Percentiles rank a stretch among this genome's conserved stretches.
Conservation (phyloP, 2,113 vertebrate species). For the Halichoerus grypus region DNA sequence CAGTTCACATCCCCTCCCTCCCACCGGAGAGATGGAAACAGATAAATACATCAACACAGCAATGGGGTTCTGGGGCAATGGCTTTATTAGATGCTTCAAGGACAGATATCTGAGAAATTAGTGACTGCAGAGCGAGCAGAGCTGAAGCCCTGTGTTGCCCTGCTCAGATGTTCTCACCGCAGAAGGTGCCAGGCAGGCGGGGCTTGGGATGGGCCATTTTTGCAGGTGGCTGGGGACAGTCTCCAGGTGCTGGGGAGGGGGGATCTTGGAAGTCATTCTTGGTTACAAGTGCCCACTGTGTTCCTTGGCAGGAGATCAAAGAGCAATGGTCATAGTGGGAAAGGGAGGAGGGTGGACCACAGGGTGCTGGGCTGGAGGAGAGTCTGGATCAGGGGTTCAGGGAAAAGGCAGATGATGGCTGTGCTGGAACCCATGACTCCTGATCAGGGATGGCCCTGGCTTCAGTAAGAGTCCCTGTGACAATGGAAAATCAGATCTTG, state of each 20-base stretch:
- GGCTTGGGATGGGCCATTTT: background rate
- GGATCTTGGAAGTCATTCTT: too few relatives aligned
- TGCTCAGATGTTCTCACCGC: background rate
- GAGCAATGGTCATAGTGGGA: background rate
- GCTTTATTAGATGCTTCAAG: background rate
- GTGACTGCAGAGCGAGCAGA: fast-evolving
- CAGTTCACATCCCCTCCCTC: fast-evolving
- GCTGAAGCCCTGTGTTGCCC: background rate
- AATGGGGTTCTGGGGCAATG: fast-evolving
- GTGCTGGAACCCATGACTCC: background rate
- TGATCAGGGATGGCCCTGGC: too few relatives aligned
- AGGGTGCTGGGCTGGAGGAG: background rate
- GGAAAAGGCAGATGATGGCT: background rate
- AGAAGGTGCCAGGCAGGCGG: background rate
- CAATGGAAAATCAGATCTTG: background rate
- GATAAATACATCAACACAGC: too few relatives aligned
- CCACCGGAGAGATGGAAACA: background rate
- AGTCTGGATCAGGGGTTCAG: background rate
- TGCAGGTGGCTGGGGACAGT: background rate
- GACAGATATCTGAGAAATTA: background rate
- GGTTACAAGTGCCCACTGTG: background rate
- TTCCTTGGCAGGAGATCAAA: background rate
- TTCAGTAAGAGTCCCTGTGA: background rate
- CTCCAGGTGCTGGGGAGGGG: background rate
- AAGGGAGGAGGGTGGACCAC: background rate